Percentiles rank a stretch among this genome's conserved stretches.
These are phyloP conservation scores for Montipora foliosa DNA, from an alignment of 64 coral and sea anemone species.

Conservation along the genomic window DNA sequence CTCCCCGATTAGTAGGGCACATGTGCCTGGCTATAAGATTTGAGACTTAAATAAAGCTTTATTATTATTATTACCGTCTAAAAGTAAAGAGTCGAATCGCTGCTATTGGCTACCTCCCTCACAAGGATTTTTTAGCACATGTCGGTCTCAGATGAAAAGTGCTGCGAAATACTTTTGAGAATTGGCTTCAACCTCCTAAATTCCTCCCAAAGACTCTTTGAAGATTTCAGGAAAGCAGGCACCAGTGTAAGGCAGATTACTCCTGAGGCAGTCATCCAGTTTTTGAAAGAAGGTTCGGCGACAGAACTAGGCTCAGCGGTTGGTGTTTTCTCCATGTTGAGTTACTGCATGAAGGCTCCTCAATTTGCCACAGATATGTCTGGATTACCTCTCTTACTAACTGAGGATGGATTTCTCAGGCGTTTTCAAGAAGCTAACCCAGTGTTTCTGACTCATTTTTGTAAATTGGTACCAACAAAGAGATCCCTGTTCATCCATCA, in stretches of 20 bases:
- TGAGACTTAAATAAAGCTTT: too few species aligned
- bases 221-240: constrained; percentile 64
- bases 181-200: constrained; percentile 79
- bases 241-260: constrained; percentile 39
- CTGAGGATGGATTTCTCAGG: constrained; percentile 66
- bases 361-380: constrained; percentile 64
- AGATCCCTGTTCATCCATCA: constrained; percentile 11
- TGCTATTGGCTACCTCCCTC: too few species aligned
- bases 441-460: constrained; percentile 78
- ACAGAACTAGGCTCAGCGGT: constrained; percentile 36
- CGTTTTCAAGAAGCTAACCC: constrained; percentile 34
- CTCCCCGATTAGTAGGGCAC: too few species aligned
- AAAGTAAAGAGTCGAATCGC: too few species aligned
- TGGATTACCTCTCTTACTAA: constrained; percentile 80
- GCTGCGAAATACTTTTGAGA: constrained; percentile 25
- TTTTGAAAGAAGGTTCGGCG: constrained; percentile 42
- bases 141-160: neutral
- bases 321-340: constrained; percentile 24
- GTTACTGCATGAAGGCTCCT: constrained; percentile 74
- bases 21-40: too few species aligned
- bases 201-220: constrained; percentile 35
- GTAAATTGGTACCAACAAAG: constrained; percentile 47
- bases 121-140: too few species aligned
- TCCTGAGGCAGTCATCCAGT: constrained; percentile 55
- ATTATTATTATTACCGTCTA: too few species aligned